phyloP scores from a whole-genome alignment of 2,888 invertebrate species.

The Plebejus argus region DNA sequence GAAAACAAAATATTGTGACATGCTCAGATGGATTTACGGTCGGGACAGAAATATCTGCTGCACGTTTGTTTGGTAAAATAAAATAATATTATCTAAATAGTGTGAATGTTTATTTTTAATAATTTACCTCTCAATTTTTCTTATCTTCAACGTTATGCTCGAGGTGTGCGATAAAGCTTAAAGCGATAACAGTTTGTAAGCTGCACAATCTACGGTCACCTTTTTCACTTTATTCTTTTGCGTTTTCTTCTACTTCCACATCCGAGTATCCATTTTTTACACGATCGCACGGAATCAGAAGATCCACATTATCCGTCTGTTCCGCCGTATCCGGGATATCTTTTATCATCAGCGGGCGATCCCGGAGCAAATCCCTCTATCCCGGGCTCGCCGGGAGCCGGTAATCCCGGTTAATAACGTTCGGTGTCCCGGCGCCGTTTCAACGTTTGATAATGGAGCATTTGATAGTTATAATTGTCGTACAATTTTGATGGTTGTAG shows the following conservation, averaged over 20 bases:
- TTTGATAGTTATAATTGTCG: constrained; percentile 73
- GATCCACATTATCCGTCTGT: constrained; percentile 46
- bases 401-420: constrained; percentile 80
- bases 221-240: background rate
- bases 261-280: constrained; percentile 27
- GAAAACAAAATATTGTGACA: constrained; percentile 25
- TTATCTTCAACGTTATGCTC: background rate
- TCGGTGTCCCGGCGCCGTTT: constrained; percentile 57
- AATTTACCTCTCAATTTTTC: background rate
- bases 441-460: constrained; percentile 68
- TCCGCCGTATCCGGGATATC: constrained; percentile 57
- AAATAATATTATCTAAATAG: background rate
- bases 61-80: constrained; percentile 4
- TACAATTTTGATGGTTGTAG: constrained; percentile 44
- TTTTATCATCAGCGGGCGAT: constrained; percentile 76
- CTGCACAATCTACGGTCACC: background rate
- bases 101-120: background rate
- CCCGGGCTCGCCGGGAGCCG: constrained; percentile 71
- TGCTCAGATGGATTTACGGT: constrained; percentile 14
- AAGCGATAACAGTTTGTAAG: background rate
- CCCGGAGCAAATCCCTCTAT: constrained; percentile 78
- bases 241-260: background rate
- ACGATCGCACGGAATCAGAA: constrained; percentile 32
- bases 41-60: background rate
- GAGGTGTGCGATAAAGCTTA: background rate